Percentiles rank a stretch among this genome's conserved stretches.
Evolutionary conservation across 1,140 invertebrate genomes (phyloP).

Genomic region (Aphidius gifuensis): DNA sequence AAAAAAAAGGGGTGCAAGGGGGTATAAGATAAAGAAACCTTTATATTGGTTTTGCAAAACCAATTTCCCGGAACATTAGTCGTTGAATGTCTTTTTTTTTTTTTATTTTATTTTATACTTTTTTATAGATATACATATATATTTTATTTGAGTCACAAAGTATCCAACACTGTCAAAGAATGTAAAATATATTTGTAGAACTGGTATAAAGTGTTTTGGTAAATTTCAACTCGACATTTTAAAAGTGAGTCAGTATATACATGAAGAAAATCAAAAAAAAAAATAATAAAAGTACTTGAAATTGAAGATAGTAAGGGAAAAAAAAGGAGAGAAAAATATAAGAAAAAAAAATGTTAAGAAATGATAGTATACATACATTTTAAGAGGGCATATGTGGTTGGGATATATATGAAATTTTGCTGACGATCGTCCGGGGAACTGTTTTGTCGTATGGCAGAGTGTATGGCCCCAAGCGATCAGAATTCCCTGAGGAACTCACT

Average conservation of each 20-base stretch:
- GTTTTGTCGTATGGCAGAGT: background rate
- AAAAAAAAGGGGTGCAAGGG: background rate
- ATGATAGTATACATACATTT: too few species aligned
- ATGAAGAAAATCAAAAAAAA: too few species aligned
- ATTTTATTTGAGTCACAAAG: background rate
- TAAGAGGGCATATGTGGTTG: constrained; percentile 41
- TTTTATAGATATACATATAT: constrained; percentile 1
- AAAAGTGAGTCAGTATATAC: too few species aligned
- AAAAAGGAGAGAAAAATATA: too few species aligned
- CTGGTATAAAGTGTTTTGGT: background rate
- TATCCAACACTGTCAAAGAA: constrained; percentile 26
- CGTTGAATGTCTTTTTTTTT: constrained; percentile 23
- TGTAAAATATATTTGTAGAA: constrained; percentile 10
- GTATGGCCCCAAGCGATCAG: constrained; percentile 23
- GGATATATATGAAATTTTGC: constrained; percentile 45
- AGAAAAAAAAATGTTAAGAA: too few species aligned
- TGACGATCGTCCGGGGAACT: constrained; percentile 49
- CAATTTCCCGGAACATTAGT: constrained; percentile 52
- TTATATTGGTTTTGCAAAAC: constrained; percentile 40
- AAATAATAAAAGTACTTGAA: too few species aligned
- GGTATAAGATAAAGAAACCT: constrained; percentile 35
- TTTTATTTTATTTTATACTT: background rate
- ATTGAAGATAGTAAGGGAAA: too few species aligned
- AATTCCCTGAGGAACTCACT: constrained; percentile 43
- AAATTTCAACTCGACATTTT: too few species aligned